Evolutionary conservation across 2,888 invertebrate genomes (phyloP), one percentile per base, ranked within the genome.

Genomic region (Liopterus haemorrhoidalis): DNA sequence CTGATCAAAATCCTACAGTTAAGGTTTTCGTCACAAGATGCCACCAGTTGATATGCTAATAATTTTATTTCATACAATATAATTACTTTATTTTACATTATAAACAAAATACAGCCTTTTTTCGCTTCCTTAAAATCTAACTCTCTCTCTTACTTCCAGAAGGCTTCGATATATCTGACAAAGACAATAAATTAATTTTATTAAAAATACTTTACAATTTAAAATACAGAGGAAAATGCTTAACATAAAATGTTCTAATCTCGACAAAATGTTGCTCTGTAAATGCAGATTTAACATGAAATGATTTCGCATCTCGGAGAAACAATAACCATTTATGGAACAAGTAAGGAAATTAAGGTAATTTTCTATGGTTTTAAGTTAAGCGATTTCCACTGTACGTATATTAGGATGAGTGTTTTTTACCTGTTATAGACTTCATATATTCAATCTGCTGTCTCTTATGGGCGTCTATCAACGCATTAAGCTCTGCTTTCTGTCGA

Each of bases 401-500:
- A 25, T 3, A 4, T 25, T 25, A 25, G 25, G 31, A 12, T 12
- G 31, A 4, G 9, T 9, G 2, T 4, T 18, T 33, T 36, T 51
- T 48, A 51, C 51, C 55, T 45, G 55, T 51, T 27, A 56, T 51
- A 31, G 51, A 62, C 54, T 65, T 65, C 63, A 69, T 67, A 55
- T 66, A 69, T 55, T 69, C 69, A 52, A 67, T 57, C 54, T 68
- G 69, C 57, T 76, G 76, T 49, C 71, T 69, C 46, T 68, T 61
- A 51, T 72, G 71, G n/a, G 68, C 67, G 55, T 69, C 69, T 61
- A 69, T 66, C 53, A 76, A 59, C 48, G 73, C 73, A 54, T 74
- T 73, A 49, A 73, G 57, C 59, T 76, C 76, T 52, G 69, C 66
- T 58, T 73, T 73, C 57, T 76, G 76, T 54, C 73, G 59, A 52